phyloP scores from a whole-genome alignment of 2,888 invertebrate genomes.

The Chrysomela aeneicollis region DNA sequence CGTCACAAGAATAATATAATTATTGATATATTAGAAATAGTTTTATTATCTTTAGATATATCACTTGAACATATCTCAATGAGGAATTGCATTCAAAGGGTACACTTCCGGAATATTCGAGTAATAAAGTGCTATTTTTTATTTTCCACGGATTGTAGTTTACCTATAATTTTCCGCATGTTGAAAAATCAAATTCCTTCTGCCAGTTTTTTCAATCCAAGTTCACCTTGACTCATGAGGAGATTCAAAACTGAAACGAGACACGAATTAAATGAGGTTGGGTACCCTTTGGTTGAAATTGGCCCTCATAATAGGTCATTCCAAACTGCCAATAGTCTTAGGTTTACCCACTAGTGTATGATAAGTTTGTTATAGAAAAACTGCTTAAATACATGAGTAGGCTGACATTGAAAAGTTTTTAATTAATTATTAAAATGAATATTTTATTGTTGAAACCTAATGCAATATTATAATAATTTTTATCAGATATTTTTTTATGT shows the following conservation, averaged over 20 bases:
- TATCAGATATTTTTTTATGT: not conserved
- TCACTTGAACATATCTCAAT: not conserved
- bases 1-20: not conserved
- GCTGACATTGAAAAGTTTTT: constrained; percentile 30
- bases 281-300: not conserved
- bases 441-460: constrained; percentile 23
- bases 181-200: no score
- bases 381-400: constrained; percentile 15
- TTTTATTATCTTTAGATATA: not conserved
- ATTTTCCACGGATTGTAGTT: no score
- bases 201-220: no score
- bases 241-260: no score
- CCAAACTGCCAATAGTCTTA: not conserved
- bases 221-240: no score
- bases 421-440: constrained; percentile 27
- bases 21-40: not conserved
- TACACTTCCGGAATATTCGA: no score
- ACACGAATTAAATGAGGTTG: not conserved
- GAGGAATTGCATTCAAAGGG: no score
- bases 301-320: not conserved
- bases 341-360: not conserved
- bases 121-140: no score
- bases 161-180: no score
- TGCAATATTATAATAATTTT: not conserved
- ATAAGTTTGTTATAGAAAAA: constrained; percentile 29